phyloP scores from a whole-genome alignment of 1,140 invertebrate species.

The Platyura marginata region DNA sequence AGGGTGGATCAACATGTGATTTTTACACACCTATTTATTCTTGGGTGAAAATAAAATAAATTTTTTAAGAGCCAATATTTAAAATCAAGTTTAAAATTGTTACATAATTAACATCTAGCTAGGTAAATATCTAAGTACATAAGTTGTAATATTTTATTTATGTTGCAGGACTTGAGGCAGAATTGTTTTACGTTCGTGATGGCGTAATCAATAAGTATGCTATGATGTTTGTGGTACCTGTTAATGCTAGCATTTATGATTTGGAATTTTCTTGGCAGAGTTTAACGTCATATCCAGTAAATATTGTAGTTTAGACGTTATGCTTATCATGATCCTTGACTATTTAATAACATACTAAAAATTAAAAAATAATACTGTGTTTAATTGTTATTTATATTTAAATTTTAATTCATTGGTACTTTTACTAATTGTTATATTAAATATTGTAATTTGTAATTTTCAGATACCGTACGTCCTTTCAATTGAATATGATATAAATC shows the following conservation, averaged over 20 bases:
- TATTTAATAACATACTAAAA: too few relatives aligned
- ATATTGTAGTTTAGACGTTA: background rate
- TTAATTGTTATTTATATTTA: too few relatives aligned
- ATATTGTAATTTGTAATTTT: conserved; percentile 17
- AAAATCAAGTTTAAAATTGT: too few relatives aligned
- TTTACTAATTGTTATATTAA: conserved; percentile 7
- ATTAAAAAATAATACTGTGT: too few relatives aligned
- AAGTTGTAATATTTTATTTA: conserved; percentile 2
- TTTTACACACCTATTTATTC: too few relatives aligned
- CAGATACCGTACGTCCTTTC: conserved; percentile 60
- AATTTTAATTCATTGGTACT: too few relatives aligned
- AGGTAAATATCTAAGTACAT: too few relatives aligned
- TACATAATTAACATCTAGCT: too few relatives aligned
- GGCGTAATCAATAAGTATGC: conserved; percentile 78
- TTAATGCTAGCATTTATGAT: conserved; percentile 58
- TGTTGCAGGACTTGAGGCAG: conserved; percentile 58
- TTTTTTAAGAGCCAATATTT: too few relatives aligned
- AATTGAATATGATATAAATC: conserved; percentile 48
- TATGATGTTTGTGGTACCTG: conserved; percentile 64
- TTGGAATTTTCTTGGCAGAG: conserved; percentile 79
- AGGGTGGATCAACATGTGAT: too few relatives aligned
- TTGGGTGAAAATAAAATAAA: too few relatives aligned
- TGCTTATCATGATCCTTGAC: too few relatives aligned
- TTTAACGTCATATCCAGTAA: conserved; percentile 38
- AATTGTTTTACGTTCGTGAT: conserved; percentile 77